These are phyloP conservation scores for Porites evermanni DNA, from an alignment of 92 coral and sea anemone genomes.

Conservation along the genomic window DNA sequence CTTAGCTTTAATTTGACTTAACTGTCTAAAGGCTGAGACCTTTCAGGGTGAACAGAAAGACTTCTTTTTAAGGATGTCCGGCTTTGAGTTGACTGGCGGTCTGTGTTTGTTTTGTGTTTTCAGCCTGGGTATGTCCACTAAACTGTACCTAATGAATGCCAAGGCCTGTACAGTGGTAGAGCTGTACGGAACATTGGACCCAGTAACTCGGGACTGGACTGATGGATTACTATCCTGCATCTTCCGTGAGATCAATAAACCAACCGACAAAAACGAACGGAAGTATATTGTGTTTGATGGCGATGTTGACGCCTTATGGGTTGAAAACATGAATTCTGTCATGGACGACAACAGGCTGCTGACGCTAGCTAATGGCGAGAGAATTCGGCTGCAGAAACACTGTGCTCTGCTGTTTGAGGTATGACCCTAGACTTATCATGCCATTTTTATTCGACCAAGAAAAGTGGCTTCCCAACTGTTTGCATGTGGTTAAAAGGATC, in stretches of 20 bases:
- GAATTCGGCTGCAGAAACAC: slow-evolving; percentile 98
- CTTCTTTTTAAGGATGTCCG: neutral
- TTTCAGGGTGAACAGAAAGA: no score
- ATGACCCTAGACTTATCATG: neutral
- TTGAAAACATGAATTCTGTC: slow-evolving; percentile 99
- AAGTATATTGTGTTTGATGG: slow-evolving; percentile 99
- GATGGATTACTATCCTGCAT: slow-evolving; percentile 96
- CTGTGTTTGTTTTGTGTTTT: neutral
- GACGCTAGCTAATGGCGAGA: slow-evolving; percentile 98
- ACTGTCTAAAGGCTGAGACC: no score
- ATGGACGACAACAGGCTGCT: slow-evolving; percentile 98
- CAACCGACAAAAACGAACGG: slow-evolving; percentile 98
- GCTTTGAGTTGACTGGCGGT: neutral
- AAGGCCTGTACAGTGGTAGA: slow-evolving; percentile 98
- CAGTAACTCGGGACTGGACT: slow-evolving; percentile 99
- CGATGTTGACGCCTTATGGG: slow-evolving; percentile 99
- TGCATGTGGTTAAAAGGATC: no score
- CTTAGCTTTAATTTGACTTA: no score
- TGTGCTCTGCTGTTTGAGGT: slow-evolving; percentile 99
- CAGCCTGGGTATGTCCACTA: slow-evolving; percentile 95
- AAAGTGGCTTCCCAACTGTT: neutral
- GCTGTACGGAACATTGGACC: slow-evolving; percentile 96
- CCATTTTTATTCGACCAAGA: neutral
- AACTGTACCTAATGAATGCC: slow-evolving; percentile 92
- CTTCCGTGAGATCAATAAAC: slow-evolving; percentile 99